phyloP scores from a whole-genome alignment of 64 coral and sea anemone species.

The Montipora cactus region DNA sequence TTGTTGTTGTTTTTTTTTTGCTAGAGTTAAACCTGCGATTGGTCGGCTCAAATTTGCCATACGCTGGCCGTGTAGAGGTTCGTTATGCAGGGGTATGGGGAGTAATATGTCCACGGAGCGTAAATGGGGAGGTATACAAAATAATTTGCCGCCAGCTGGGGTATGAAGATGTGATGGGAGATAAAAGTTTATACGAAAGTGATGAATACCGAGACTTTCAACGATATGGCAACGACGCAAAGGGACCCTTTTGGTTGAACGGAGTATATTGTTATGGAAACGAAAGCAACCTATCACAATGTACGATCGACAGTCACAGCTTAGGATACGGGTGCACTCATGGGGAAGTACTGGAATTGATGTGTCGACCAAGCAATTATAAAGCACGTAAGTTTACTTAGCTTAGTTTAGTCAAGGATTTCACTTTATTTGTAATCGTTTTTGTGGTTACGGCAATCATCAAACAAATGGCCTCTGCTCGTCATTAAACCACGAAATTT shows the following conservation, averaged over 20 bases:
- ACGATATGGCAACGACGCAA: not conserved
- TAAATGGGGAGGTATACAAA: slow-evolving; percentile 11
- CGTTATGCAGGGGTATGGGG: slow-evolving; percentile 42
- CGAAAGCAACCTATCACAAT: slow-evolving; percentile 6
- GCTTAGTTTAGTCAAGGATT: too few relatives aligned
- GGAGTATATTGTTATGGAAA: slow-evolving; percentile 31
- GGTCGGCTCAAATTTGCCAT: slow-evolving; percentile 14
- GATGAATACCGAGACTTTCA: not conserved
- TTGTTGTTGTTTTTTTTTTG: not conserved
- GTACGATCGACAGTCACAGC: slow-evolving; percentile 5
- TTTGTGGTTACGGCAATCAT: too few relatives aligned
- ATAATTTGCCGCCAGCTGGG: slow-evolving; percentile 43
- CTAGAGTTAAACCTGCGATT: not conserved
- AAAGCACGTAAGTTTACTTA: slow-evolving; percentile 1
- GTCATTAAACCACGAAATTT: too few relatives aligned
- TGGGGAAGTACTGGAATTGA: not conserved
- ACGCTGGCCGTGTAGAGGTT: slow-evolving; percentile 46
- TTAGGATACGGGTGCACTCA: not conserved
- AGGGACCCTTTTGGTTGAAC: slow-evolving; percentile 27
- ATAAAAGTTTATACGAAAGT: not conserved
- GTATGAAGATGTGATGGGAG: slow-evolving; percentile 9
- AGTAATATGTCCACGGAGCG: slow-evolving; percentile 11
- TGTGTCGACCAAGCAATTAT: slow-evolving; percentile 33
- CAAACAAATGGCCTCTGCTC: too few relatives aligned
- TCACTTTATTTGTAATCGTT: too few relatives aligned